Conservation (phyloP, 2,113 vertebrate species). For the Progne subis region DNA sequence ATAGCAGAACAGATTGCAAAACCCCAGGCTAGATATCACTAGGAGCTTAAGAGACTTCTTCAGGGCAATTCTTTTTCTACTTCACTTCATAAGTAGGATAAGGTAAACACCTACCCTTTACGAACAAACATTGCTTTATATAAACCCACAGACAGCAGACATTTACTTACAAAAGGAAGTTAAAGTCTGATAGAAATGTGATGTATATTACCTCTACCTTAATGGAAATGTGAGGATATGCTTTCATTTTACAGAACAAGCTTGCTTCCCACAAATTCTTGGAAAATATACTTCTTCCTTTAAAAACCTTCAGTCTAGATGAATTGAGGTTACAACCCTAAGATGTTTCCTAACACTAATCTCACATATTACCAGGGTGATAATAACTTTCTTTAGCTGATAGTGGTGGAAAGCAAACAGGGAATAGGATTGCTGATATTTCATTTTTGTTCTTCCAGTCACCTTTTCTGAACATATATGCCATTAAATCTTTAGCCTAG, state of each 20-base stretch:
- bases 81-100: slow-evolving; percentile 72
- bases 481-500: neutral
- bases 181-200: slow-evolving; percentile 3
- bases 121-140: slow-evolving; percentile 61
- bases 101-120: slow-evolving; percentile 70
- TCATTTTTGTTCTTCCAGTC: slow-evolving; percentile 32
- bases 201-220: neutral
- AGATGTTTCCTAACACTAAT: slow-evolving; percentile 55
- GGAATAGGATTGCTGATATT: slow-evolving; percentile 37
- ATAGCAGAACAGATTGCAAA: slow-evolving; percentile 75
- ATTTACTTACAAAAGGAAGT: slow-evolving; percentile 47
- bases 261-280: neutral
- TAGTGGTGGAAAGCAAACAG: slow-evolving; percentile 2
- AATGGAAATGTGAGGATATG: neutral
- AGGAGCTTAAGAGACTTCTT: slow-evolving; percentile 65
- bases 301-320: neutral
- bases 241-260: neutral
- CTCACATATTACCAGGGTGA: slow-evolving; percentile 40
- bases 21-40: slow-evolving; percentile 68
- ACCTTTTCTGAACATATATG: neutral
- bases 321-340: slow-evolving; percentile 53
- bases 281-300: neutral
- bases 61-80: slow-evolving; percentile 70
- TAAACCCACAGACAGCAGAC: slow-evolving; percentile 34
- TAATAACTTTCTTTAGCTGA: slow-evolving; percentile 53